phyloP scores from a whole-genome alignment of 2,113 vertebrate species.

The Arizona elegans region DNA sequence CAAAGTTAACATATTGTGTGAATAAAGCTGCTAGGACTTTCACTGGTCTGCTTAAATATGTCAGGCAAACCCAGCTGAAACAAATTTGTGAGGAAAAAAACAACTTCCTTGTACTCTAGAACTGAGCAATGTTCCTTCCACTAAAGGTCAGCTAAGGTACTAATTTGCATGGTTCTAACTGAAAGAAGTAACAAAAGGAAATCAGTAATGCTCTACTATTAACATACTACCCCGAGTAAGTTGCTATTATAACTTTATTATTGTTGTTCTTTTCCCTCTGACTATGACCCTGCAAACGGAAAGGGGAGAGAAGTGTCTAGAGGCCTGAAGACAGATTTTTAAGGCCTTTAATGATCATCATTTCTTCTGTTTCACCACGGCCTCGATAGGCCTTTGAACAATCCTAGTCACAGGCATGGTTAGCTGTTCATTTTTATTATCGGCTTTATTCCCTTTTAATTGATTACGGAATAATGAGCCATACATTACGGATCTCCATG shows the following conservation, averaged over 20 bases:
- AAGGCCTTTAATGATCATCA: constrained; percentile 26
- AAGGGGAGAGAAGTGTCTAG: background rate
- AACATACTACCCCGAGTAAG: background rate
- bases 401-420: constrained; percentile 42
- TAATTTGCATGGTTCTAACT: background rate
- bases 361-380: constrained; percentile 9
- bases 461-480: constrained; percentile 59
- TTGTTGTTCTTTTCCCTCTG: background rate
- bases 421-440: constrained; percentile 54
- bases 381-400: constrained; percentile 27
- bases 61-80: background rate
- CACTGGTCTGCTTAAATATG: background rate
- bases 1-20: background rate
- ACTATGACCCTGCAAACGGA: background rate
- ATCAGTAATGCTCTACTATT: background rate
- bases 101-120: background rate
- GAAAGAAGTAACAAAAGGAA: background rate
- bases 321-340: constrained; percentile 39
- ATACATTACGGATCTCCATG: constrained; percentile 44
- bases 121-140: background rate
- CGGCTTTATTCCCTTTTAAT: constrained; percentile 63
- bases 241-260: background rate
- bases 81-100: background rate
- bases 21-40: background rate
- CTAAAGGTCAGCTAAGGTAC: background rate